Evolutionary conservation across 2,113 vertebrate species (phyloP).

Genomic region (Xenotilapia flavipinnis): DNA sequence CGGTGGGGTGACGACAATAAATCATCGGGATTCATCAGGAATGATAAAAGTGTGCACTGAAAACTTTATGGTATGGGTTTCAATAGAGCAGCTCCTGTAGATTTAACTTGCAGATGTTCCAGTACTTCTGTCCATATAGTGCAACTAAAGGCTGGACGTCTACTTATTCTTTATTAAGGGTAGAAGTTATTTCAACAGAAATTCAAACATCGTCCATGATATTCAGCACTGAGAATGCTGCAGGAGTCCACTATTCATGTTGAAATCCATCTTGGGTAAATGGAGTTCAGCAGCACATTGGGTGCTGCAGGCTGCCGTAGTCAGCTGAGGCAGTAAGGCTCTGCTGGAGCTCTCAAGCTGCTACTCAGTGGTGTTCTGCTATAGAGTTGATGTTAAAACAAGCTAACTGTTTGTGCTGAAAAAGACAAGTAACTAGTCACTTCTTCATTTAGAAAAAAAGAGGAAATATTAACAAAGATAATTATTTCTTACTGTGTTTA

Average conservation of each 20-base stretch:
- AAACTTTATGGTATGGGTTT: background rate
- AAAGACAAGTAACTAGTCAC: background rate
- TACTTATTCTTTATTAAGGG: background rate
- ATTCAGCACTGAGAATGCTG: background rate
- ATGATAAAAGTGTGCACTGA: background rate
- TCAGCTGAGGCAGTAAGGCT: background rate
- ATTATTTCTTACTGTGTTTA: background rate
- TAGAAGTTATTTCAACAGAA: background rate
- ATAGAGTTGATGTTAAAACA: background rate
- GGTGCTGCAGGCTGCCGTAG: background rate
- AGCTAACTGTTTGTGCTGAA: background rate
- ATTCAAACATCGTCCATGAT: background rate
- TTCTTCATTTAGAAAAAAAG: background rate
- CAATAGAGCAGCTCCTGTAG: background rate
- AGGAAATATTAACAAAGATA: background rate
- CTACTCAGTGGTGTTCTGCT: background rate
- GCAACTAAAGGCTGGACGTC: background rate
- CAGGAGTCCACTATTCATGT: background rate
- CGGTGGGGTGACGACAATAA: rapidly evolving
- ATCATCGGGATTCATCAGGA: background rate
- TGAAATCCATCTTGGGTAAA: background rate
- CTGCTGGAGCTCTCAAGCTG: background rate
- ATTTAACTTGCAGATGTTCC: background rate
- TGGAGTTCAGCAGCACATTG: background rate
- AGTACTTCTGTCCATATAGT: background rate